Conservation (phyloP, 2,888 invertebrate species). For the Microplitis manilae region DNA sequence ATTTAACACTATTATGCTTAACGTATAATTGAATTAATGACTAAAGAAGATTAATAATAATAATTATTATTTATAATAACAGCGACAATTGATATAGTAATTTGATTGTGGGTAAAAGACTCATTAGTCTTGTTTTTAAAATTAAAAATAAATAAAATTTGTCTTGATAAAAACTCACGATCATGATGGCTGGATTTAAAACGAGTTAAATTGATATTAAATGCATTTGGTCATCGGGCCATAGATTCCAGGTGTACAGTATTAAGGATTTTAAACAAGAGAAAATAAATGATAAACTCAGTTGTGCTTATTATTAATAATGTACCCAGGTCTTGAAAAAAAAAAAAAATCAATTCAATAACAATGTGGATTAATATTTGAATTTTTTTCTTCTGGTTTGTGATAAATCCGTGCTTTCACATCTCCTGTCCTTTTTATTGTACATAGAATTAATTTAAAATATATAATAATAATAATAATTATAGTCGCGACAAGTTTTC, state of each 20-base stretch:
- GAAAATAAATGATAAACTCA: constrained; percentile 18
- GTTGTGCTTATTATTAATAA: constrained; percentile 43
- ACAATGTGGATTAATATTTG: constrained; percentile 24
- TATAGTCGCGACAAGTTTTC: constrained; percentile 10
- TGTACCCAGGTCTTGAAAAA: constrained; percentile 41
- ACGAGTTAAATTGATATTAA: background rate
- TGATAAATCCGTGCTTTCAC: background rate
- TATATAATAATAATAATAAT: background rate
- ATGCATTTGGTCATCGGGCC: constrained; percentile 38
- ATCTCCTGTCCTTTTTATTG: constrained; percentile 28
- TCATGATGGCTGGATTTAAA: constrained; percentile 4
- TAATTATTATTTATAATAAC: background rate
- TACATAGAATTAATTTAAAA: constrained; percentile 30
- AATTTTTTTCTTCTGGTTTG: constrained; percentile 11
- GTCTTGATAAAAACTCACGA: constrained; percentile 2
- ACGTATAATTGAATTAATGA: background rate
- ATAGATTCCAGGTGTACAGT: constrained; percentile 50
- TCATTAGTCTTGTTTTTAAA: background rate
- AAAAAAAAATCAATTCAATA: constrained; percentile 38
- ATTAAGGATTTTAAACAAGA: constrained; percentile 42
- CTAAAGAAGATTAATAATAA: background rate
- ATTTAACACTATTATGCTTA: background rate
- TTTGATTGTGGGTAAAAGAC: background rate
- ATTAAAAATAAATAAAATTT: background rate
- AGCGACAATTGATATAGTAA: constrained; percentile 12